phyloP scores from a whole-genome alignment of 2,113 vertebrate species.

The Enhydra lutris region DNA sequence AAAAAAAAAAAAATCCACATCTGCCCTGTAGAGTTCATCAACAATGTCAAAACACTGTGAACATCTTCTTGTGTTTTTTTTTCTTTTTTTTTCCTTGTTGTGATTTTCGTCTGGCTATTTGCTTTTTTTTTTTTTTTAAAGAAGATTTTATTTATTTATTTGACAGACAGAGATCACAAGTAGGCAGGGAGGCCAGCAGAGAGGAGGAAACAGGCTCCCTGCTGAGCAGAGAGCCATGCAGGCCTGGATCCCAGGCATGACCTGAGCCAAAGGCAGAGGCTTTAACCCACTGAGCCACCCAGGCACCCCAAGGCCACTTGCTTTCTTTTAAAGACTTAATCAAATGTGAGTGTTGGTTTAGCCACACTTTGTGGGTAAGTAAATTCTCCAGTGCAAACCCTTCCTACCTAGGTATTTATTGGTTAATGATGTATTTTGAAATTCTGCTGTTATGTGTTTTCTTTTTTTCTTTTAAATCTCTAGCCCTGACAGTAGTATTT shows the following conservation, averaged over 20 bases:
- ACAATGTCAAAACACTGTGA: background rate
- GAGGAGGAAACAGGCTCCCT: too few relatives aligned
- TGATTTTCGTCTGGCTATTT: background rate
- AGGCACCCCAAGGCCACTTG: background rate
- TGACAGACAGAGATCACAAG: too few relatives aligned
- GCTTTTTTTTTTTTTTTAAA: too few relatives aligned
- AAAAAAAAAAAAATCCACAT: background rate
- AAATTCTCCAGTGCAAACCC: background rate
- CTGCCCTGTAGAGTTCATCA: background rate
- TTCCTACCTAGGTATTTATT: background rate
- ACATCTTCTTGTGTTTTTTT: background rate
- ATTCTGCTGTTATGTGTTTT: background rate
- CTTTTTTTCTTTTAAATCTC: background rate
- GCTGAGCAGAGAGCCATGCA: too few relatives aligned
- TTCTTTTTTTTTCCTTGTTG: background rate
- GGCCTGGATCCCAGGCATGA: too few relatives aligned
- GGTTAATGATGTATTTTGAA: constrained; percentile 33
- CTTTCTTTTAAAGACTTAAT: constrained; percentile 6
- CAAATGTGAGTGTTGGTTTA: background rate
- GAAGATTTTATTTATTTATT: too few relatives aligned
- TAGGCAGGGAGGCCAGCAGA: too few relatives aligned
- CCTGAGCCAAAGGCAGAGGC: too few relatives aligned
- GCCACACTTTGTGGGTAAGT: background rate
- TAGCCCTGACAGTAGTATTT: constrained; percentile 64
- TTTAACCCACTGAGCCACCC: too few relatives aligned